phyloP scores from a whole-genome alignment of 1,140 invertebrate species.

The Oscheius sp. region DNA sequence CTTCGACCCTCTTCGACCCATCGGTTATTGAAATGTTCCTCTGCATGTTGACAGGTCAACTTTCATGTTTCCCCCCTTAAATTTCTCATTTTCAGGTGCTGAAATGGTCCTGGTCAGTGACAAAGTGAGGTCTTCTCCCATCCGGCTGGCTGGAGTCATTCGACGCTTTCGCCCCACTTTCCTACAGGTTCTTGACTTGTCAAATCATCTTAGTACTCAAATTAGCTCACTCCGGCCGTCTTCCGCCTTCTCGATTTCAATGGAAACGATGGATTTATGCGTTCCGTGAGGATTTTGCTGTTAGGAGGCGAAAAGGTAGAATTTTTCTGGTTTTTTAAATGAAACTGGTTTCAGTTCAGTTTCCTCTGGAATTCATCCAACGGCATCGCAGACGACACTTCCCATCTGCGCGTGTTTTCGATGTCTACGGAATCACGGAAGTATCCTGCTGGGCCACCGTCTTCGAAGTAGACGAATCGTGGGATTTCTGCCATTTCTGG shows the following conservation, averaged over 20 bases:
- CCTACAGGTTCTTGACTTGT: constrained; percentile 1
- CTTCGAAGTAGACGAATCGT: constrained; percentile 10
- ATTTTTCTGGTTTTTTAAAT: not conserved
- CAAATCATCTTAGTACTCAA: not conserved
- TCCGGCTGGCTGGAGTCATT: constrained; percentile 2
- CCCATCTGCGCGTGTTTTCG: not conserved
- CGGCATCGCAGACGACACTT: not conserved
- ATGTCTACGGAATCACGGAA: constrained; percentile 35
- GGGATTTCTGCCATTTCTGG: not conserved
- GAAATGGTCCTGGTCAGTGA: constrained; percentile 5
- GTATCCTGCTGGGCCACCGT: constrained; percentile 24
- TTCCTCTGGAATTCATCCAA: not conserved
- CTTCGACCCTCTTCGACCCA: constrained; percentile 27
- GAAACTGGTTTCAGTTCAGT: not conserved
- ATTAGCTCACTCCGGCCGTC: constrained; percentile 13
- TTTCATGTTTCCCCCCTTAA: not conserved
- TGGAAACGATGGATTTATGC: not conserved
- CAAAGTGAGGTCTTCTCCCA: constrained; percentile 9
- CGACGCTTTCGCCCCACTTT: constrained; percentile 9
- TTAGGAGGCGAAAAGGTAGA: constrained; percentile 16
- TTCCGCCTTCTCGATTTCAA: constrained; percentile 13
- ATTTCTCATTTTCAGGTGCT: constrained; percentile 5
- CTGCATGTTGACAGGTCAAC: not conserved
- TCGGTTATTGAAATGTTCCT: constrained; percentile 30
- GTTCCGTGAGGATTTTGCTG: constrained; percentile 8